phyloP scores from a whole-genome alignment of 1,140 invertebrate genomes.

The Hydropsyche tenuis region DNA sequence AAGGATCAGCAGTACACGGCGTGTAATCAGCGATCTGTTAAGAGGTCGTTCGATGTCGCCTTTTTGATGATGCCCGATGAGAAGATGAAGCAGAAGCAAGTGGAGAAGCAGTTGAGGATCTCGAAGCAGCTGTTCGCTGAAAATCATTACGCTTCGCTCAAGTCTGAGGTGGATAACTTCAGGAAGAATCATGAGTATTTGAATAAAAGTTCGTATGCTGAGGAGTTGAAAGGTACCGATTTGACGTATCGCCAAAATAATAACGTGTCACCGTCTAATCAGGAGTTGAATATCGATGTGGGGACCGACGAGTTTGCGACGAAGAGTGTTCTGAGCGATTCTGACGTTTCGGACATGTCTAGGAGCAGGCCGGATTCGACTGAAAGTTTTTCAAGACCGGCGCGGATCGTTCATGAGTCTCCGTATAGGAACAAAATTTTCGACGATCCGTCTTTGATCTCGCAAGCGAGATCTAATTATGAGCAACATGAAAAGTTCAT shows the following conservation, averaged over 20 bases:
- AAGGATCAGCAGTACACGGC: constrained; percentile 56
- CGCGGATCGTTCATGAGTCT: constrained; percentile 58
- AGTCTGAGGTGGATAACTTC: constrained; percentile 50
- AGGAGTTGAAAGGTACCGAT: constrained; percentile 53
- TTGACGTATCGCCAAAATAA: constrained; percentile 55
- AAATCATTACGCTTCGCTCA: constrained; percentile 57
- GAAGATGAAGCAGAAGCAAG: constrained; percentile 72
- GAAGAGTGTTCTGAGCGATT: constrained; percentile 60
- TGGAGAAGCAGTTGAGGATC: constrained; percentile 66
- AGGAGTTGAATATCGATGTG: constrained; percentile 63
- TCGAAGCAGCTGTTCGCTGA: constrained; percentile 61
- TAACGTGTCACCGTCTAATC: constrained; percentile 60
- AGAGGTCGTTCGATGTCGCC: constrained; percentile 86
- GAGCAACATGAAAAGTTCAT: constrained; percentile 56
- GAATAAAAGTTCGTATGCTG: constrained; percentile 52
- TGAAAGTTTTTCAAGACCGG: constrained; percentile 59
- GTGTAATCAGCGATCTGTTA: constrained; percentile 61
- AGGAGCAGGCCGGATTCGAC: constrained; percentile 61
- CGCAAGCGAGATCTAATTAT: constrained; percentile 60
- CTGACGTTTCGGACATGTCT: constrained; percentile 60
- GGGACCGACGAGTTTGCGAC: constrained; percentile 62
- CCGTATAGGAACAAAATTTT: constrained; percentile 66
- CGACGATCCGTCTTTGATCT: constrained; percentile 65
- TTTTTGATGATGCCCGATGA: constrained; percentile 87
- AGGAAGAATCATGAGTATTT: constrained; percentile 54